Evolutionary conservation across 1,140 invertebrate species (phyloP), one percentile per base, ranked within the genome.

Genomic region (Brachionus paranguensis): DNA sequence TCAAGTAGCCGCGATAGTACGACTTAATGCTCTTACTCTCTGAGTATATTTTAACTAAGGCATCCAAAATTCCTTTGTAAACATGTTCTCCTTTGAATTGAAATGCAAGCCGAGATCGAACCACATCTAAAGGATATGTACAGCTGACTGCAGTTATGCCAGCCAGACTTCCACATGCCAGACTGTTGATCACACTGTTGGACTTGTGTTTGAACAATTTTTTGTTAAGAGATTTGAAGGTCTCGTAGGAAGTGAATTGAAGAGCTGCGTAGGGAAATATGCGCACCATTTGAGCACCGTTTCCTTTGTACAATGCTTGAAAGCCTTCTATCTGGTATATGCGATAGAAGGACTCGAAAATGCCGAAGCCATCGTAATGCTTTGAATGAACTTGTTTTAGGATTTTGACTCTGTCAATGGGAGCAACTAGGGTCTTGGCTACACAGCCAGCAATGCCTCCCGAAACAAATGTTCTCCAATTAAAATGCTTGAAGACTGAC

Each of bases 181-280:
- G 24, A 68, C 78, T 64, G 11, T 81, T 81, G 8, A 81, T 14
- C 8, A 81, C n/a, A 47, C 41, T 60, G 1, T 7, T 14, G 12
- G 53, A 60, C 10, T 41, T 64, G 14, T 78, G 4, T 47, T 65
- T 43, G 24, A 78, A 84, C 29, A 60, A 29, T 78, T 29, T 84
- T 47, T 68, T 50, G 68, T 65, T 65, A 7, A 96, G 87, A 84
- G 92, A 91, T 88, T 97, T 97, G 92, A 94, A 99, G 88, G 99
- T 96, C 91, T 99, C 97, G 89, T 98, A 95, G 27, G 96, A 92
- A 0, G 95, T 93, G 88, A 98, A 99, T 89, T 99, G 97, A 84
- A 99, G 95, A 12, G 97, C 95, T 68, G 97, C 96, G 89, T 99
- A 98, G 1, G 97, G 97, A 50, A 98, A 91, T 85, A 99, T 97